Percentiles rank a stretch among this genome's conserved stretches.
Conservation (phyloP, 2,797 vertebrate species). For the Sebastes glaucus region DNA sequence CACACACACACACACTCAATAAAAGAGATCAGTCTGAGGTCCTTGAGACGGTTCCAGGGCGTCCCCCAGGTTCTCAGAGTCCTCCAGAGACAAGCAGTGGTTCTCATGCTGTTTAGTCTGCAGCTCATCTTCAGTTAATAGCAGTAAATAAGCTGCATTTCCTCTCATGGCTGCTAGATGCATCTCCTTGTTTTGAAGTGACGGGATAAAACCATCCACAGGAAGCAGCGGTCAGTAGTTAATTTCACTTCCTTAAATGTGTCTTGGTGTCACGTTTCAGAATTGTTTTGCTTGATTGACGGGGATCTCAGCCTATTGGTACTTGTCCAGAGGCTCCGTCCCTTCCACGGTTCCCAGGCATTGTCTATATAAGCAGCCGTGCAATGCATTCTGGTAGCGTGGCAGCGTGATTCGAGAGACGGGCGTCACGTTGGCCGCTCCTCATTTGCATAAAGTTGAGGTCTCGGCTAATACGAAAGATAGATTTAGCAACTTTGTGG, state of each 20-base stretch:
- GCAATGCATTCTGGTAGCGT: too few species aligned
- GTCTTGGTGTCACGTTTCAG: not conserved
- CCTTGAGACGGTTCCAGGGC: not conserved
- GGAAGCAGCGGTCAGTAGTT: not conserved
- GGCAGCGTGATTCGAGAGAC: too few species aligned
- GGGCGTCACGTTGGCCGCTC: too few species aligned
- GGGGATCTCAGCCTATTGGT: not conserved
- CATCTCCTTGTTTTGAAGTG: not conserved
- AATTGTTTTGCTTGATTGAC: not conserved
- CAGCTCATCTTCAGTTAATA: not conserved
- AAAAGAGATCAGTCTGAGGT: not conserved
- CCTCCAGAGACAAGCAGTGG: not conserved
- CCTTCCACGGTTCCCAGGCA: too few species aligned
- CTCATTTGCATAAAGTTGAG: too few species aligned
- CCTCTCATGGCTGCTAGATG: not conserved
- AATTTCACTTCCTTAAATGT: slow-evolving; percentile 32
- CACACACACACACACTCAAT: not conserved
- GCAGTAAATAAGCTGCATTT: not conserved
- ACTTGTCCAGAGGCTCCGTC: accelerated
- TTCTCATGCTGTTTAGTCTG: not conserved
- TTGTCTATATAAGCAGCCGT: too few species aligned
- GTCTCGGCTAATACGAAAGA: too few species aligned
- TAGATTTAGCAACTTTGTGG: too few species aligned
- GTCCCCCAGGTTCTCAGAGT: not conserved
- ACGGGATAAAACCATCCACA: not conserved